These are phyloP conservation scores for Chanos chanos DNA, from an alignment of 2,797 vertebrate species.

Conservation along the genomic window DNA sequence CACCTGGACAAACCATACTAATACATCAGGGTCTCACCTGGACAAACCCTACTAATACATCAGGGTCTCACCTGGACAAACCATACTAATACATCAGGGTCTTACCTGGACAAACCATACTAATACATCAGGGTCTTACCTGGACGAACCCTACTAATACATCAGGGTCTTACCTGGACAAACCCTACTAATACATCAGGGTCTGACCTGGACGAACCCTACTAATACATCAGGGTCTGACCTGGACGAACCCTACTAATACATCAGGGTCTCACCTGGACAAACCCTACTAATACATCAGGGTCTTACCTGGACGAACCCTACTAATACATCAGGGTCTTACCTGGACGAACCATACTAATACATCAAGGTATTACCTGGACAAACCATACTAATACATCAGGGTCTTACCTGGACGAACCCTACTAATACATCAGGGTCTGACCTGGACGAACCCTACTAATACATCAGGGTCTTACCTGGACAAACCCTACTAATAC, in stretches of 20 bases:
- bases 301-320: constrained; percentile 80
- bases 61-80: constrained; percentile 5
- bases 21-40: constrained; percentile 70
- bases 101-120: constrained; percentile 84
- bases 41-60: constrained; percentile 69
- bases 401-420: constrained; percentile 5
- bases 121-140: constrained; percentile 22
- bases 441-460: constrained; percentile 84
- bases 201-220: not conserved
- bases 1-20: not conserved
- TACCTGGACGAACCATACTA: not conserved
- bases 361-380: constrained; percentile 70
- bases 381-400: constrained; percentile 69
- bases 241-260: constrained; percentile 86
- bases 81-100: too few species aligned
- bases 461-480: constrained; percentile 22
- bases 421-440: too few species aligned
- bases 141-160: not conserved
- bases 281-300: not conserved
- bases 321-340: constrained; percentile 32
- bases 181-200: constrained; percentile 50
- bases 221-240: constrained; percentile 43
- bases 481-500: not conserved
- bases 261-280: constrained; percentile 14
- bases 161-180: constrained; percentile 77